Evolutionary conservation across 2,113 vertebrate species (phyloP), one percentile per base, ranked within the genome.

Genomic region (Cryptomyrus ogoouensis): DNA sequence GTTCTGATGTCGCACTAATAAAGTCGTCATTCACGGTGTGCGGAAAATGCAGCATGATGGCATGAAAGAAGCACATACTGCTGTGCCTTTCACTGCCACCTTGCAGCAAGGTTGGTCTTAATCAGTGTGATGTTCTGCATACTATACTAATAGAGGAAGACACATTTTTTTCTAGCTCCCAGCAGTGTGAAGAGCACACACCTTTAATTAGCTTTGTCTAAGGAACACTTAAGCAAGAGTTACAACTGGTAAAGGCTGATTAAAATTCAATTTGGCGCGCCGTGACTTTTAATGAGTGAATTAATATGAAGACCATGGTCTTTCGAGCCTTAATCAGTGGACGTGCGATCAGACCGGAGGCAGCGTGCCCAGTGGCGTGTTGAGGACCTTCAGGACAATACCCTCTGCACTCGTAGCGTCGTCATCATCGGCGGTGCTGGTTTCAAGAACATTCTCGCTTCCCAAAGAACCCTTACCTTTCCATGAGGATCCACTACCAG

Each of bases 231-330:
- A 62, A 52, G 85, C 85, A 46, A 46, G 58, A n/a, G 44, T 27
- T 27, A 89, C 56, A 47, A 77, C 70, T 83, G 31, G 85, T 35
- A 19, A 47, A 87, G 50, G 85, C 42, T 70, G 53, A 89, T 89
- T 88, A 47, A 70, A 66, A 88, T 88, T 66, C 35, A 74, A 70
- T 88, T 88, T 47, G 58, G 58, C 13, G 2, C 39, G 5, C 17
- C 46, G 31, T 74, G 27, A 89, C 46, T 88, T 70, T 70, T 80
- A 77, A 89, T 80, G 47, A 88, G 35, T 6, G 46, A 17, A 88
- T 58, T 88, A 88, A 89, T 80, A 77, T 89, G 70, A 74, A 83
- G 46, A 70, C 66, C 9, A 5, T 3, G 39, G 44, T 8, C 19
- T 84, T 47, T 47, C 17, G 83, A 84, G 44, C 19, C 17, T 13